These are phyloP conservation scores for Anoplolepis gracilipes DNA, from an alignment of 1,140 invertebrate genomes.

Conservation along the genomic window DNA sequence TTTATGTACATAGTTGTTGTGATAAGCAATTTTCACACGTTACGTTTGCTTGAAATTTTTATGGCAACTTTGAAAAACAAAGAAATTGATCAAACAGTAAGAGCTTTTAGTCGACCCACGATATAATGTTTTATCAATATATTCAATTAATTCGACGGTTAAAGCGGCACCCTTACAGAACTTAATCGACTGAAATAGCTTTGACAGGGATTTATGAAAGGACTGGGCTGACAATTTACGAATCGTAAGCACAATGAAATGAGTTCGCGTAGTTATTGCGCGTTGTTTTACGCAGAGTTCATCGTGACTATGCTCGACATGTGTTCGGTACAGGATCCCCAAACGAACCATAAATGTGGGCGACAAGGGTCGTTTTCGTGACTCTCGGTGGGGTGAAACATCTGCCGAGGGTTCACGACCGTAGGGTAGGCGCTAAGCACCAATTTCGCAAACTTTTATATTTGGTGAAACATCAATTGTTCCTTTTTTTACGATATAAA, in stretches of 20 bases:
- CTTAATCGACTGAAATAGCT: slow-evolving; percentile 24
- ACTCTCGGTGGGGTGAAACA: slow-evolving; percentile 54
- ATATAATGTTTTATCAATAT: slow-evolving; percentile 7
- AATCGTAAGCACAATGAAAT: slow-evolving; percentile 37
- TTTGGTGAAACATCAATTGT: neutral
- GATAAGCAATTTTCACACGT: neutral
- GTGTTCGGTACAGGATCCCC: slow-evolving; percentile 59
- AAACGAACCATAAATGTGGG: slow-evolving; percentile 48
- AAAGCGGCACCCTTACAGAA: slow-evolving; percentile 5
- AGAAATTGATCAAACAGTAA: slow-evolving; percentile 8
- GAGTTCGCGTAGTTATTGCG: slow-evolving; percentile 19
- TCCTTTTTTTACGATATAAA: neutral
- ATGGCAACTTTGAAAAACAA: neutral
- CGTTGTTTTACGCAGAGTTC: slow-evolving; percentile 42
- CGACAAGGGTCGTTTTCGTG: slow-evolving; percentile 50
- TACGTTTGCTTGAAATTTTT: neutral
- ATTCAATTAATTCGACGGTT: slow-evolving; percentile 19
- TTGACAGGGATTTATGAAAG: slow-evolving; percentile 31
- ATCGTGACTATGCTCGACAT: slow-evolving; percentile 41
- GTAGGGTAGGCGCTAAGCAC: neutral
- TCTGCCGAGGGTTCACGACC: slow-evolving; percentile 66
- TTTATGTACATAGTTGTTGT: neutral
- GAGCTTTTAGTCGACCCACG: neutral
- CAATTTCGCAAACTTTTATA: slow-evolving; percentile 4
- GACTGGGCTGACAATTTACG: neutral